phyloP scores from a whole-genome alignment of 2,113 vertebrate species.

The Suncus etruscus region DNA sequence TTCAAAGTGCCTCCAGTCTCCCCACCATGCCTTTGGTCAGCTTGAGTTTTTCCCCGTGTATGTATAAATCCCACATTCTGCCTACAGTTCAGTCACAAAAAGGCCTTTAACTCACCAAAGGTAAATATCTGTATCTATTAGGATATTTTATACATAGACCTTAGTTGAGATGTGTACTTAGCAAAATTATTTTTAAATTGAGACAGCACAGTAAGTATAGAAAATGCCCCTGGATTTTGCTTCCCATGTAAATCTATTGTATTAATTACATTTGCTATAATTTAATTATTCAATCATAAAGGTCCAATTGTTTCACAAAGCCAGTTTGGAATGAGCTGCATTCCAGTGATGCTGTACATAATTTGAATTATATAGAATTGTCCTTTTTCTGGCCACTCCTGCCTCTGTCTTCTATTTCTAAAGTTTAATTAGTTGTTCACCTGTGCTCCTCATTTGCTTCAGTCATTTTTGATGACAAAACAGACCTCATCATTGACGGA shows the following conservation, averaged over 20 bases:
- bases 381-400: slow-evolving; percentile 60
- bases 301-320: slow-evolving; percentile 87
- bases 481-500: slow-evolving; percentile 70
- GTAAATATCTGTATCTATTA: slow-evolving; percentile 84
- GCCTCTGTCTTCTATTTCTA: slow-evolving; percentile 86
- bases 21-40: slow-evolving; percentile 75
- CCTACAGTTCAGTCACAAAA: slow-evolving; percentile 79
- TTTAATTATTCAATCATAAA: slow-evolving; percentile 82
- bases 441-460: slow-evolving; percentile 83
- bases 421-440: slow-evolving; percentile 82
- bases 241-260: slow-evolving; percentile 82
- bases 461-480: slow-evolving; percentile 64
- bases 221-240: slow-evolving; percentile 78
- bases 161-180: slow-evolving; percentile 83
- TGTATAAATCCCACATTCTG: slow-evolving; percentile 71
- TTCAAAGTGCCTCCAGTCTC: slow-evolving; percentile 71
- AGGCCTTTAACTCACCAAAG: slow-evolving; percentile 87
- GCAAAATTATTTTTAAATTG: slow-evolving; percentile 85
- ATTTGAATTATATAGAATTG: slow-evolving; percentile 87
- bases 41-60: slow-evolving; percentile 75
- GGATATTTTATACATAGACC: slow-evolving; percentile 85
- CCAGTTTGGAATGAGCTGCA: slow-evolving; percentile 86
- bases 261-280: slow-evolving; percentile 80
- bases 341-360: slow-evolving; percentile 90
- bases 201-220: slow-evolving; percentile 82